Evolutionary conservation across 2,888 invertebrate species (phyloP).

Genomic region (Pollenia angustigena): DNA sequence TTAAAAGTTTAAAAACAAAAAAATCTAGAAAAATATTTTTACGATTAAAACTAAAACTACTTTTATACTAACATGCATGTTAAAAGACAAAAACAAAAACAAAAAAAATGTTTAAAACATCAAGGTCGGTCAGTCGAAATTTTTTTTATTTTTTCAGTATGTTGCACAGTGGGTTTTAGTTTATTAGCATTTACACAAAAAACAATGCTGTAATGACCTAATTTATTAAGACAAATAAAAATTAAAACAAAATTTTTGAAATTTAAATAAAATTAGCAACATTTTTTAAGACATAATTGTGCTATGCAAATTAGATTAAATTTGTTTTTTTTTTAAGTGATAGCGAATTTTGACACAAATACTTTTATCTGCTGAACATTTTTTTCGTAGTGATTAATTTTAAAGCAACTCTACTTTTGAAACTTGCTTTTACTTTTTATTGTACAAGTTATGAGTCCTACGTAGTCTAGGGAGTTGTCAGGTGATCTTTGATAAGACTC

Average conservation of each 20-base stretch:
- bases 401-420: too few species aligned
- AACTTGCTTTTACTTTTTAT: too few species aligned
- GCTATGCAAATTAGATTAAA: too few species aligned
- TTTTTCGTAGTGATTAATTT: too few species aligned
- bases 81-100: slow-evolving; percentile 48
- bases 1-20: slow-evolving; percentile 50
- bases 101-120: slow-evolving; percentile 56
- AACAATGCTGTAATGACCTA: slow-evolving; percentile 21
- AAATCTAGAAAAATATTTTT: slow-evolving; percentile 20
- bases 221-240: neutral
- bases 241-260: neutral
- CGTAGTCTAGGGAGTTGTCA: too few species aligned
- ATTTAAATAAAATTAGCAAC: neutral
- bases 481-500: too few species aligned
- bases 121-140: slow-evolving; percentile 70
- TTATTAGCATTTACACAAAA: slow-evolving; percentile 28
- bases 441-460: too few species aligned
- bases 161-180: slow-evolving; percentile 61
- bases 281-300: too few species aligned
- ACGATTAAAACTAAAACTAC: slow-evolving; percentile 45
- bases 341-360: too few species aligned
- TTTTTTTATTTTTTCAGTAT: slow-evolving; percentile 39
- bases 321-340: too few species aligned
- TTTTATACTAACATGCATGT: slow-evolving; percentile 46
- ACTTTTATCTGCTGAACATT: too few species aligned